Conservation (phyloP, 1,140 invertebrate species). For the Pachypeltis micranthus region DNA sequence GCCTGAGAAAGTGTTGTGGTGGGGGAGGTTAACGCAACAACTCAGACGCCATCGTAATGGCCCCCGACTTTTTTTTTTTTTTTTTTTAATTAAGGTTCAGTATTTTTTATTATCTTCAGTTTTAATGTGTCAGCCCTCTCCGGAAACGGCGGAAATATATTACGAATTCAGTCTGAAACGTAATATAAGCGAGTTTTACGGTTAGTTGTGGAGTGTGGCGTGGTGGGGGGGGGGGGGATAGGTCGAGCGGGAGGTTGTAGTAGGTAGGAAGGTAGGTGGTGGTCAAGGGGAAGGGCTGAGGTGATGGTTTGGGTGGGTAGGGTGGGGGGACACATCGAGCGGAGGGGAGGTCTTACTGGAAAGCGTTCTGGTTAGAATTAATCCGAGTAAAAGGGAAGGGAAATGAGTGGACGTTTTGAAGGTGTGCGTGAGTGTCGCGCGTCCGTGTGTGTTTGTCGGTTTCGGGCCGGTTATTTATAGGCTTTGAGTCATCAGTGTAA, state of each 20-base stretch:
- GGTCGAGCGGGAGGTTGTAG: too few species aligned
- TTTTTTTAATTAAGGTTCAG: conserved; percentile 15
- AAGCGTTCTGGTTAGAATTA: conserved; percentile 12
- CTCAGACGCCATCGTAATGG: too few species aligned
- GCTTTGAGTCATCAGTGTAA: conserved; percentile 21
- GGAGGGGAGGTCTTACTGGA: conserved; percentile 3
- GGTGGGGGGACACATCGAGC: neutral
- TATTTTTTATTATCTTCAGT: conserved; percentile 16
- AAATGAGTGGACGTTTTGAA: neutral
- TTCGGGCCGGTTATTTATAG: conserved; percentile 21
- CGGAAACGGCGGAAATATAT: conserved; percentile 2
- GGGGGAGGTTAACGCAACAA: too few species aligned
- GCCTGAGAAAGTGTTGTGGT: too few species aligned
- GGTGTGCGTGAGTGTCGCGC: neutral
- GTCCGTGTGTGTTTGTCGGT: neutral
- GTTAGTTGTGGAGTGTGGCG: neutral
- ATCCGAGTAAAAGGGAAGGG: neutral
- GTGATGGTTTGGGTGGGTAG: conserved; percentile 12
- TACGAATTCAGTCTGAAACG: conserved; percentile 12
- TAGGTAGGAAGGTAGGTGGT: too few species aligned
- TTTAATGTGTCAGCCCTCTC: conserved; percentile 10
- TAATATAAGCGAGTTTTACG: conserved; percentile 11
- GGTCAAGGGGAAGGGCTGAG: too few species aligned
- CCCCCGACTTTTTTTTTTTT: neutral
- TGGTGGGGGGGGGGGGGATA: neutral